phyloP scores from a whole-genome alignment of 2,113 vertebrate genomes.

The Regulus satrapa region DNA sequence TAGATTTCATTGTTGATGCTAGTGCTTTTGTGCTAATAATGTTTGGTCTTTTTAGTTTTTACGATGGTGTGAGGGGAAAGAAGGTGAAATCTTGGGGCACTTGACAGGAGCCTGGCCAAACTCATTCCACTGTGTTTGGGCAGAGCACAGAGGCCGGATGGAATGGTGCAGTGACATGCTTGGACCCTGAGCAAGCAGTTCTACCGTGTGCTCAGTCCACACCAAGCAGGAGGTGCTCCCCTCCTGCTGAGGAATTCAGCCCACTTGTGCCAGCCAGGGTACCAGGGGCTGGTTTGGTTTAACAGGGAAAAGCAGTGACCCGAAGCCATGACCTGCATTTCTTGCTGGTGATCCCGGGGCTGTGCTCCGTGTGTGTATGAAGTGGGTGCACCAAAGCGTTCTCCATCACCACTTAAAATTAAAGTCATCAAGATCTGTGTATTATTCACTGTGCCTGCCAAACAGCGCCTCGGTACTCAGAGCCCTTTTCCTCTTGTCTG shows the following conservation, averaged over 20 bases:
- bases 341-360: not conserved
- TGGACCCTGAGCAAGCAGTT: not conserved
- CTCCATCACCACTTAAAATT: not conserved
- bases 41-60: not conserved
- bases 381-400: not conserved
- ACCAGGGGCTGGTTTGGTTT: not conserved
- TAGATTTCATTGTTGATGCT: not conserved
- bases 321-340: not conserved
- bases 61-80: not conserved
- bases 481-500: not conserved
- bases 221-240: not conserved
- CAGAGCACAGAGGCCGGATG: not conserved
- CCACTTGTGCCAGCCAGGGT: not conserved
- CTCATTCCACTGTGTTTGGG: not conserved
- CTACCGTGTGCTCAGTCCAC: fast-evolving
- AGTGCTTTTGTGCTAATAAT: not conserved
- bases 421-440: not conserved
- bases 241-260: not conserved
- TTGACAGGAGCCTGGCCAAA: not conserved
- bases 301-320: not conserved
- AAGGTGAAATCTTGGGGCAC: not conserved
- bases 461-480: not conserved
- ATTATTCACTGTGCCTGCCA: not conserved
- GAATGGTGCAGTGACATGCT: fast-evolving
- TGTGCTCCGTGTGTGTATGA: not conserved